Base-by-base conservation (phyloP, 2,888 invertebrate species). In the Disparrhopalites patrizii region DNA sequence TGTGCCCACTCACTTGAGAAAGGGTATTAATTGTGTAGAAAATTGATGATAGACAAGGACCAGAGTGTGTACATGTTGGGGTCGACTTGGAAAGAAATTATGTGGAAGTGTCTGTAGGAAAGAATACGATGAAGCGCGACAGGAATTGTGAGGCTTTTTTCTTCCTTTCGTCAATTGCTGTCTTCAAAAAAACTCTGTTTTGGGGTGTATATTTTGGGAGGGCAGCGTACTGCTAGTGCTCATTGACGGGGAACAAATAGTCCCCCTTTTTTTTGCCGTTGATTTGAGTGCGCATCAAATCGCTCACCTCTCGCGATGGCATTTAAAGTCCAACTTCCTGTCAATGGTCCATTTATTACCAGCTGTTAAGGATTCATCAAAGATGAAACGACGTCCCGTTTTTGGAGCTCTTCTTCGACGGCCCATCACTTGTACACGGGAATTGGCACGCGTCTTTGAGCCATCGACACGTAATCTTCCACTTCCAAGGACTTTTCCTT, bases 311-410 rank as follows among this genome's bases (percentile, higher is more conserved):
- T 5, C 30, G 33, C 15, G 31, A 60, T 50, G 50, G 33, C 60
- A 47, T 13, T 43, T 50, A 43, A 33, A 33, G 60, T 61, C 43
- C 60, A 61, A 61, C 60, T 61, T 61, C 60, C 60, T 61, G 50
- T 61, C 60, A 61, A 61, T 61, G 60, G 31, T 50, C 60, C 60
- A 61, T 61, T 61, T 61, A 61, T 58, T 58, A 58, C 31, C 50
- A 50, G 43, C 38, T 57, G 27, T 36, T 57, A 18, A 57, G 25
- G 57, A 47, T 47, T 23, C 47, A 47, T 47, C 23, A 47, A n/a
- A 47, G 23, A 25, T 3, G 23, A 23, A 18, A 18, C 40, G 5
- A 20, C 47, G 20, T 47, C 47, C 13, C 47, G 25, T 47, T 20
- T 36, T 36, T 15, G 36, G 36, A 36, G 36, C 15, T 13, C 47